Conservation (phyloP, 2,797 vertebrate species). For the Zenarchopterus dispar region DNA sequence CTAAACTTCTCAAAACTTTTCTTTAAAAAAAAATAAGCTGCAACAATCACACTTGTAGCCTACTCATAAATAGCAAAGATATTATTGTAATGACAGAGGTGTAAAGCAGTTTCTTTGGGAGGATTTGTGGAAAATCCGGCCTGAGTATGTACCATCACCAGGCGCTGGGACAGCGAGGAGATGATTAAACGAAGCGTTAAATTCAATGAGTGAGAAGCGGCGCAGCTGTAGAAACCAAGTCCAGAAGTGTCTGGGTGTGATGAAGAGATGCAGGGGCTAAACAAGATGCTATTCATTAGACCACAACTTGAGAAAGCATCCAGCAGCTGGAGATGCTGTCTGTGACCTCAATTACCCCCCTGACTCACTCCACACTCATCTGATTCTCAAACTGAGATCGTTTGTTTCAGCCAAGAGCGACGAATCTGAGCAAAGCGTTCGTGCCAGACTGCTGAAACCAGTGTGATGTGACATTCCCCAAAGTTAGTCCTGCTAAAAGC, state of each 20-base stretch:
- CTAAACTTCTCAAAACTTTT: neutral
- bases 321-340: slow-evolving; percentile 68
- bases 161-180: slow-evolving; percentile 39
- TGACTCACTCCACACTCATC: slow-evolving; percentile 50
- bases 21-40: neutral
- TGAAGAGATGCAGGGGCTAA: slow-evolving; percentile 62
- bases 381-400: slow-evolving; percentile 35
- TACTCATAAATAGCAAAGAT: neutral
- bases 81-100: neutral
- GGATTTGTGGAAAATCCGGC: neutral
- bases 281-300: slow-evolving; percentile 79
- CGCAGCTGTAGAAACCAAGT: slow-evolving; percentile 70
- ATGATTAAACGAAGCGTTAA: slow-evolving; percentile 70
- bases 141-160: neutral
- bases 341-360: slow-evolving; percentile 68
- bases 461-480: slow-evolving; percentile 34
- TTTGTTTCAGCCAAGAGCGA: slow-evolving; percentile 19
- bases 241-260: slow-evolving; percentile 50
- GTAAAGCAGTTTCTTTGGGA: neutral
- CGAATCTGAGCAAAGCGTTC: neutral
- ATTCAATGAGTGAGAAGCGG: slow-evolving; percentile 66
- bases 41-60: neutral
- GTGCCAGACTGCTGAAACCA: slow-evolving; percentile 49
- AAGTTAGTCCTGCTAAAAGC: slow-evolving; percentile 12
- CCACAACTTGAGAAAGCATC: slow-evolving; percentile 46